These are phyloP conservation scores for Stratiolaelaps scimitus DNA, from an alignment of 1,140 invertebrate genomes.

Conservation along the genomic window DNA sequence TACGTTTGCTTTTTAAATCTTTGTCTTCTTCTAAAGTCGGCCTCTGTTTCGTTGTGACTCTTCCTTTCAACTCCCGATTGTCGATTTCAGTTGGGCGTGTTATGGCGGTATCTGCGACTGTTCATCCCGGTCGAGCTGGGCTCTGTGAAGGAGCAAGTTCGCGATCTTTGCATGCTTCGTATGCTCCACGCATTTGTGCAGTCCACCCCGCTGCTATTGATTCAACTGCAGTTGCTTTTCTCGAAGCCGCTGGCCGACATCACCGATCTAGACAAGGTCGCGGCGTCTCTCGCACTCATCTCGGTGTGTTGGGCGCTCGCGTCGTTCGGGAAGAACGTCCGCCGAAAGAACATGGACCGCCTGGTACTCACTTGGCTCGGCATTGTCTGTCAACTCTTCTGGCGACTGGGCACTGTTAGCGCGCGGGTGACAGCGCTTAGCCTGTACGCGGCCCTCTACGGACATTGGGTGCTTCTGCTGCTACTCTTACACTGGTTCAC, in stretches of 20 bases:
- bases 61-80: no score
- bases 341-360: conserved; percentile 61
- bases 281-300: conserved; percentile 62
- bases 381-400: conserved; percentile 62
- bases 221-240: conserved; percentile 60
- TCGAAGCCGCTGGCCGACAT: conserved; percentile 47
- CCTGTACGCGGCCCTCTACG: conserved; percentile 69
- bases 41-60: no score
- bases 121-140: conserved; percentile 69
- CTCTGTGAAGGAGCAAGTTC: conserved; percentile 67
- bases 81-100: conserved; percentile 65
- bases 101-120: conserved; percentile 76
- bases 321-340: conserved; percentile 75
- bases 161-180: conserved; percentile 60
- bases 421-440: conserved; percentile 64
- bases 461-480: conserved; percentile 66
- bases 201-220: conserved; percentile 67
- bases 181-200: conserved; percentile 73
- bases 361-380: conserved; percentile 75
- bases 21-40: no score
- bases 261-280: conserved; percentile 64
- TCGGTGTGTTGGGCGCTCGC: conserved; percentile 78
- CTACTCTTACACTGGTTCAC: conserved; percentile 64
- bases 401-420: conserved; percentile 58
- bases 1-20: no score